Base-by-base conservation (phyloP, 2,797 vertebrate species). In the Synanceia verrucosa region DNA sequence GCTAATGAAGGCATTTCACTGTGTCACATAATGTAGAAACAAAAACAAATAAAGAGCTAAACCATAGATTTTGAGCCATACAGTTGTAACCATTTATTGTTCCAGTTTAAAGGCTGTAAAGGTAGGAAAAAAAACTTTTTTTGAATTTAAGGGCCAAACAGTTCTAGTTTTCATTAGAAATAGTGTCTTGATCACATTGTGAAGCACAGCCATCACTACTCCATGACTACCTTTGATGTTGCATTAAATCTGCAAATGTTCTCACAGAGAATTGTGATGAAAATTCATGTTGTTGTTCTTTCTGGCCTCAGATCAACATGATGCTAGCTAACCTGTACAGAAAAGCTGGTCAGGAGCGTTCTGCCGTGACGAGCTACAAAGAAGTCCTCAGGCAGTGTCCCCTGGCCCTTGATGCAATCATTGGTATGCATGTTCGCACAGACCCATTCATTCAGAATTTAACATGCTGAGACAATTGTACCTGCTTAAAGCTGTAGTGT, bases 241-340 rank as follows among this genome's bases (percentile, higher is more conserved):
- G 11, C 6, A 52, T 52, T 11, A 31, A 9, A 19, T 44, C 16
- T 23, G 12, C 10, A 6, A 1, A 16, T 11, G 2, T 59, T 50
- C 52, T 16, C 52, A 26, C 5, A 11, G 5, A 26, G 0, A n/a
- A 0, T 23, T 13, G 3, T 63, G 46, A 16, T 23, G 3, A 52
- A 14, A 33, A 28, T 29, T 3, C 0, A 23, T 53, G 12, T 39
- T 46, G 0, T 59, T 34, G 55, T 47, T 50, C 3, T 65, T n/a
- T 58, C 14, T 34, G n/a, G 5, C 70, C 82, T 31, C 72, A 99
- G 98, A 99, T 99, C 93, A 99, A 99, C 83, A 99, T 99, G 98
- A 99, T 99, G 97, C 75, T 99, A 75, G 98, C 97, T 26, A 99
- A 98, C 77, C 90, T 99, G 6, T 99, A 99, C 92, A 97, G 96